A percentile compares a stretch with the other conserved stretches of the same genome.
Conservation (phyloP, 2,113 vertebrate genomes). For the Nymphicus hollandicus region DNA sequence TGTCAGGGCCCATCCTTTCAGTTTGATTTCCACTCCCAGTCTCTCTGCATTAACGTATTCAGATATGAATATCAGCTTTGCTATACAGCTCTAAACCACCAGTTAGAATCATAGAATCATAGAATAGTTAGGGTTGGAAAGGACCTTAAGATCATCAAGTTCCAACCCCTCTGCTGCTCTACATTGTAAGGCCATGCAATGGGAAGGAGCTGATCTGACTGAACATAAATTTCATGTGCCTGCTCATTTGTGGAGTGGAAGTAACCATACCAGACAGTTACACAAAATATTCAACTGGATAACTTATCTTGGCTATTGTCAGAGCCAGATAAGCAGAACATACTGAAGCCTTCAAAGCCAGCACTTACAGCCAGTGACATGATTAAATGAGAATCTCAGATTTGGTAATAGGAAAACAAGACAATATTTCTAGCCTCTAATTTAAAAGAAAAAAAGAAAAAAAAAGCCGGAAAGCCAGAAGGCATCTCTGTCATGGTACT, state of each 20-base stretch:
- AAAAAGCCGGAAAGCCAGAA: not conserved
- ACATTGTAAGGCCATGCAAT: fast-evolving
- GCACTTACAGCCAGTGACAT: not conserved
- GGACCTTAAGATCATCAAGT: too few relatives aligned
- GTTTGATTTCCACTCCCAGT: not conserved
- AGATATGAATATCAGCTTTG: not conserved
- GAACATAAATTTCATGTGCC: not conserved
- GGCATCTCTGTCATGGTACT: not conserved
- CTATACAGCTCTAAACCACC: not conserved
- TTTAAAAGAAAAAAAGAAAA: not conserved
- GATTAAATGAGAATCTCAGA: not conserved
- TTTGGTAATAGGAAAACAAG: not conserved
- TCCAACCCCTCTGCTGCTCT: not conserved
- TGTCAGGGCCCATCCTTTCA: not conserved
- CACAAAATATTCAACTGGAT: not conserved
- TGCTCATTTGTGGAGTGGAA: not conserved
- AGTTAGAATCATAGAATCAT: not conserved
- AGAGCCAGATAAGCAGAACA: not conserved
- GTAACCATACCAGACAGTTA: not conserved
- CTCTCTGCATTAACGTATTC: not conserved
- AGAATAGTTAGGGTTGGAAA: not conserved
- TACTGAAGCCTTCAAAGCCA: not conserved
- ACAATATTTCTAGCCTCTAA: not conserved
- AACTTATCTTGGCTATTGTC: not conserved
- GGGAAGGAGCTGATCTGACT: not conserved